Evolutionary conservation across 2,888 invertebrate genomes (phyloP).

Genomic region (Thyatira batis): DNA sequence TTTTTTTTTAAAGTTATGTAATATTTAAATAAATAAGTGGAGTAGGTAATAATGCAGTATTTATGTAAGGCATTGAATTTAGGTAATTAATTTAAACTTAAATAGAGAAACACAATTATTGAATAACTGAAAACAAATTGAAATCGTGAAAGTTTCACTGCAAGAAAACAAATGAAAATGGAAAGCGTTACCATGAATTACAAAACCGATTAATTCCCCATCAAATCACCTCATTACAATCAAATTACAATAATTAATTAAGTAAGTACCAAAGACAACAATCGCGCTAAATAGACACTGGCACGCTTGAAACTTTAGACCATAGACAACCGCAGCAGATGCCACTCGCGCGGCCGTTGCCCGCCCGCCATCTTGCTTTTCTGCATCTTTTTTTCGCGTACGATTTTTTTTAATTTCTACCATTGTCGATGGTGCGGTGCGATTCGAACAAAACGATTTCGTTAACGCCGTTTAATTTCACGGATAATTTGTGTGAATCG

Average conservation of each 20-base stretch:
- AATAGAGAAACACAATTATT: not conserved
- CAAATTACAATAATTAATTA: constrained; percentile 3
- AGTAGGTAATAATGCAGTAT: too few species aligned
- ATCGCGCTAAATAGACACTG: constrained; percentile 33
- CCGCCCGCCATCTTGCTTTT: constrained; percentile 53
- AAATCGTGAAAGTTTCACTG: not conserved
- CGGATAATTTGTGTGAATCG: constrained; percentile 54
- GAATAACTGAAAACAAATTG: not conserved
- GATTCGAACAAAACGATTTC: constrained; percentile 27
- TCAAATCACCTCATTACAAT: not conserved
- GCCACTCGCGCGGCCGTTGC: constrained; percentile 61
- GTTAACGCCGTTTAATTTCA: constrained; percentile 54
- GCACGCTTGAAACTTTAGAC: constrained; percentile 59
- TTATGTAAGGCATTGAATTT: too few species aligned
- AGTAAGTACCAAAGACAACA: constrained; percentile 54
- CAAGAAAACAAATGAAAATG: not conserved
- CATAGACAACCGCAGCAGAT: constrained; percentile 58
- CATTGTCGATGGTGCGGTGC: constrained; percentile 12
- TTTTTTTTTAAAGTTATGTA: not conserved
- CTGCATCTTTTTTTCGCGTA: constrained; percentile 26
- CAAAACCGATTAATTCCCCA: not conserved
- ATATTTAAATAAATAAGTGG: too few species aligned
- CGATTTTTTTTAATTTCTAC: constrained; percentile 8
- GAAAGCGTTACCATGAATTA: not conserved
- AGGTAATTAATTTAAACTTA: too few species aligned